Evolutionary conservation across 2,797 vertebrate species (phyloP).

Genomic region (Mormyrops attenuatus): DNA sequence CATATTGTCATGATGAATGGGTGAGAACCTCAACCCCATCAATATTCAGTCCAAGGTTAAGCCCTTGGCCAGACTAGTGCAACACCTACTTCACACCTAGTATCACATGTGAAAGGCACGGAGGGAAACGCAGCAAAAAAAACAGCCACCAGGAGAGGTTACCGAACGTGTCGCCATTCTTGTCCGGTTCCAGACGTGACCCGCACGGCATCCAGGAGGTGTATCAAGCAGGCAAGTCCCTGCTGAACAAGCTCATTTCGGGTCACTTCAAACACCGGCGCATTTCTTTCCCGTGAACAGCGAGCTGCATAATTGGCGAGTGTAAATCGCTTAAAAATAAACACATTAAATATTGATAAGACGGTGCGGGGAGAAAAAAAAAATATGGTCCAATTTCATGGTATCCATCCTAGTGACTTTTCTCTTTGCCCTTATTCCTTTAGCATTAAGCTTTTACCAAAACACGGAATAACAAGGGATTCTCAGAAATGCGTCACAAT

Average conservation of each 20-base stretch:
- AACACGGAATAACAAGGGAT: not conserved
- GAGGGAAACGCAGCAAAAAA: not conserved
- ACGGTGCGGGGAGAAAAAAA: not conserved
- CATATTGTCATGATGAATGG: not conserved
- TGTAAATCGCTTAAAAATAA: not conserved
- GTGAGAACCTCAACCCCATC: not conserved
- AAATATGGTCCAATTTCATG: not conserved
- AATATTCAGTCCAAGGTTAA: not conserved
- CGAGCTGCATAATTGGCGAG: slow-evolving; percentile 19
- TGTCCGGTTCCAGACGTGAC: not conserved
- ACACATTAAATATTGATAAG: slow-evolving; percentile 4
- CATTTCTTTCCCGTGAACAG: slow-evolving; percentile 47
- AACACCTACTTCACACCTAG: not conserved
- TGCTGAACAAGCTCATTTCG: not conserved
- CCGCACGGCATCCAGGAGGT: not conserved
- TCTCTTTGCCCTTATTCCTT: not conserved
- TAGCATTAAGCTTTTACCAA: not conserved
- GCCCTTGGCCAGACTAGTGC: not conserved
- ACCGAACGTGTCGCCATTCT: not conserved
- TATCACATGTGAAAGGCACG: not conserved
- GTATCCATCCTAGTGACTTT: not conserved
- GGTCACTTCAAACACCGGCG: not conserved
- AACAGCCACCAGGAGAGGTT: not conserved
- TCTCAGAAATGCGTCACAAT: not conserved
- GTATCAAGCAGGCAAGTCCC: not conserved